phyloP scores from a whole-genome alignment of 2,113 vertebrate species.

The Hiodon alosoides region DNA sequence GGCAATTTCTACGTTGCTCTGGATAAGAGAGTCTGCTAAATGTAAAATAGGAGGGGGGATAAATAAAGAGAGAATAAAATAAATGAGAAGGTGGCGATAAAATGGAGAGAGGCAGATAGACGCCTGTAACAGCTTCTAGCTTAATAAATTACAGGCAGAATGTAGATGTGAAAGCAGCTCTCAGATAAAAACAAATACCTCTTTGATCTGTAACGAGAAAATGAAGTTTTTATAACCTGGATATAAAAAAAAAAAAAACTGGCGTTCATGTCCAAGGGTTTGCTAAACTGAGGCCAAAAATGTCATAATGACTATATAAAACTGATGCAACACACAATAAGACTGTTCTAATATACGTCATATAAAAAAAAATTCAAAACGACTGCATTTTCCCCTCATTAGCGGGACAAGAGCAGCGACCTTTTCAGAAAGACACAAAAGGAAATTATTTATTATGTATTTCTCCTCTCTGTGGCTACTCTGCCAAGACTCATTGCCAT shows the following conservation, averaged over 20 bases:
- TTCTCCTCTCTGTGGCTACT: background rate
- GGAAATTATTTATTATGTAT: background rate
- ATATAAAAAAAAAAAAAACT: background rate
- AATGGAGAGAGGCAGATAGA: background rate
- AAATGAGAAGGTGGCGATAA: background rate
- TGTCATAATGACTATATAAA: too few relatives aligned
- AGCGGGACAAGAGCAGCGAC: background rate
- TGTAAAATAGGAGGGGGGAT: background rate
- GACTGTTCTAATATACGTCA: background rate
- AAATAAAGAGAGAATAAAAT: background rate
- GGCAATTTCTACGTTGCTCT: background rate
- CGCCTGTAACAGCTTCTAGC: background rate
- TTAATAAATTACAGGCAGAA: too few relatives aligned
- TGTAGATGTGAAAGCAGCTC: too few relatives aligned
- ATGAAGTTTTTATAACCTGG: background rate
- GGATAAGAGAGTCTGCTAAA: background rate
- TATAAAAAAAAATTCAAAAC: background rate
- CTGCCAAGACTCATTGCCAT: conserved; percentile 1
- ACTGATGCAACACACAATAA: too few relatives aligned
- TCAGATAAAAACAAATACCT: too few relatives aligned
- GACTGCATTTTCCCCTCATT: background rate
- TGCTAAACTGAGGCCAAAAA: too few relatives aligned
- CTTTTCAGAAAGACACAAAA: conserved; percentile 3
- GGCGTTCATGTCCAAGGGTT: too few relatives aligned
- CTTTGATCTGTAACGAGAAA: too few relatives aligned